Base-by-base conservation (phyloP, 2,888 invertebrate species). In the Meganola albula region DNA sequence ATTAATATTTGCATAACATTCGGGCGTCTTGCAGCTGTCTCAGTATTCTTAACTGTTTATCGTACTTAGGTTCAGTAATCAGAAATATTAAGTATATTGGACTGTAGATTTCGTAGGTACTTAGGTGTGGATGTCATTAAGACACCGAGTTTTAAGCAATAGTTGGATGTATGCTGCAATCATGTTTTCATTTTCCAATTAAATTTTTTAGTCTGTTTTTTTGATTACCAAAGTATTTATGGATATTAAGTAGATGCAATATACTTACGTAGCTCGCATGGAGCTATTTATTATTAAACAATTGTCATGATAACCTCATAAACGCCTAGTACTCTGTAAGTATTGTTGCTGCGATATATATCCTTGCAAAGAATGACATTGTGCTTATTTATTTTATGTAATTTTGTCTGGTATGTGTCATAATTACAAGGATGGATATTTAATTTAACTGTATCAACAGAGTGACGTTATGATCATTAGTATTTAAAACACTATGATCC, bases 151-250 rank as follows among this genome's bases (percentile, higher is more conserved):
- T 40, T 37, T 20, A 34, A n/a, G n/a, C n/a, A n/a, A n/a, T n/a
- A n/a, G n/a, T n/a, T 40, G 27, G 27, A 35, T 37, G 27, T 29
- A 31, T 37, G 29, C 37, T 44, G 40, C 44, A 40, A 24, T 30
- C 32, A 37, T 24, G 49, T 34, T 45, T 45, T 52, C 44, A 48
- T 61, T 63, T 49, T 57, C 8, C 56, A 55, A 55, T 59, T 59
- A 48, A 53, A 55, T 44, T 40, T 52, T 46, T 55, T 72, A 71
- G 67, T 55, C 63, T 50, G n/a, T 64, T 69, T 68, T 70, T 69
- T 63, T 76, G 70, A 63, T 74, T 79, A 82, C 80, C 80, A 83
- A 82, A 80, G 80, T 77, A 70, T 73, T 71, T 67, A 68, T 58
- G 41, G 40, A 45, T 54, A 34, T 54, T 38, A 52, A 44, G 47